phyloP scores from a whole-genome alignment of 1,140 invertebrate genomes.

The Colletes latitarsis region DNA sequence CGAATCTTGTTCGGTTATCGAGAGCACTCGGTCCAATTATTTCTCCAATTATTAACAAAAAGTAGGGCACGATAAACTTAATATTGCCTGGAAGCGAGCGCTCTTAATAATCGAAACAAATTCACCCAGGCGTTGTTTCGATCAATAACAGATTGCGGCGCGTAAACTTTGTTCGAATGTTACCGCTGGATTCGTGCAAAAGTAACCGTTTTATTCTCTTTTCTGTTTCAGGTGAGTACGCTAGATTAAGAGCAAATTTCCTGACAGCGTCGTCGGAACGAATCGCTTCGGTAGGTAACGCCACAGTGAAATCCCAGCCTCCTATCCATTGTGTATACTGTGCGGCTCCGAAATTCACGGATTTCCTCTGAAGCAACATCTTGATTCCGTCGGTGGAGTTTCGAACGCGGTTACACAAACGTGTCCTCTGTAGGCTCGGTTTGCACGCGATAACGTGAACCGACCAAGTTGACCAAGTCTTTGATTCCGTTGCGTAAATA shows the following conservation, averaged over 20 bases:
- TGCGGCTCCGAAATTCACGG: slow-evolving; percentile 4
- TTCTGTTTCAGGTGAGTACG: slow-evolving; percentile 30
- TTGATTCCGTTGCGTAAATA: slow-evolving; percentile 20
- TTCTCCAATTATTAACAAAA: too few relatives aligned
- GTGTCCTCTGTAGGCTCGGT: slow-evolving; percentile 56
- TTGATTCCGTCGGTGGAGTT: slow-evolving; percentile 43
- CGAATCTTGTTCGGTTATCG: too few relatives aligned
- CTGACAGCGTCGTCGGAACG: not conserved
- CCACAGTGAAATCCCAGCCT: not conserved
- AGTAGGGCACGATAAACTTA: too few relatives aligned
- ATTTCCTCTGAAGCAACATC: slow-evolving; percentile 35
- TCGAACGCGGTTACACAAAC: slow-evolving; percentile 55
- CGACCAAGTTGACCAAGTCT: slow-evolving; percentile 25
- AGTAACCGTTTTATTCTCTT: not conserved
- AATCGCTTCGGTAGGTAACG: not conserved
- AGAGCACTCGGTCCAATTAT: too few relatives aligned
- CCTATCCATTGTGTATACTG: slow-evolving; percentile 29
- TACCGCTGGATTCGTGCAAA: not conserved
- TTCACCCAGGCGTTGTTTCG: too few relatives aligned
- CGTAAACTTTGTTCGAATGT: too few relatives aligned
- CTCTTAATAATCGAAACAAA: too few relatives aligned
- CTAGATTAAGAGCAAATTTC: not conserved
- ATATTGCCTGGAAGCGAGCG: too few relatives aligned
- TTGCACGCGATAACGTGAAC: slow-evolving; percentile 64
- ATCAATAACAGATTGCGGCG: too few relatives aligned